phyloP scores from a whole-genome alignment of 2,797 vertebrate genomes.

The Smutsia gigantea region DNA sequence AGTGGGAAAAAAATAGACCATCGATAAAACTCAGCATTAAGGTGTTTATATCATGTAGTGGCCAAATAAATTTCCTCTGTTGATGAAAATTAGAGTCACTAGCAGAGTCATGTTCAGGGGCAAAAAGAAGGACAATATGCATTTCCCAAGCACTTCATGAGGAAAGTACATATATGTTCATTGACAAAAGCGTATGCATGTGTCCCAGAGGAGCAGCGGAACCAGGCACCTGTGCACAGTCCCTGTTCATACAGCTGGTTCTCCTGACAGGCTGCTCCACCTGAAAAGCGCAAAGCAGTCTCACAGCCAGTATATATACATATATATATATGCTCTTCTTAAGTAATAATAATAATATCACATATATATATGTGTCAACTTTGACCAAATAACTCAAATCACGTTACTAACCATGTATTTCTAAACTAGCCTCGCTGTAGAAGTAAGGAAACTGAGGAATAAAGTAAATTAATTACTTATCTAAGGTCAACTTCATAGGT shows the following conservation, averaged over 20 bases:
- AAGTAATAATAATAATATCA: background rate
- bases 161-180: background rate
- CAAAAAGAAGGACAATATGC: background rate
- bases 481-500: constrained; percentile 46
- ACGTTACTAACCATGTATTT: background rate
- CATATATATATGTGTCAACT: background rate
- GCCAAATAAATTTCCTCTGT: background rate
- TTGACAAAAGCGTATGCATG: background rate
- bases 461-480: constrained; percentile 39
- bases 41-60: background rate
- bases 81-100: background rate
- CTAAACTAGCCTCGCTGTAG: background rate
- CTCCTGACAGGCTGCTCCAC: background rate
- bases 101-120: background rate
- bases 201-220: background rate
- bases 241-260: background rate
- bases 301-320: background rate
- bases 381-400: constrained; percentile 4
- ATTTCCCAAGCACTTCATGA: background rate
- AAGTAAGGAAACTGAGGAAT: background rate
- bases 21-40: background rate
- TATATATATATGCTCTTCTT: background rate
- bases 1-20: background rate
- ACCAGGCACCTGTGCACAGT: background rate
- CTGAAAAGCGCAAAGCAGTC: background rate